These are phyloP conservation scores for Tamandua tetradactyla DNA, from an alignment of 2,797 vertebrate species.

Conservation along the genomic window DNA sequence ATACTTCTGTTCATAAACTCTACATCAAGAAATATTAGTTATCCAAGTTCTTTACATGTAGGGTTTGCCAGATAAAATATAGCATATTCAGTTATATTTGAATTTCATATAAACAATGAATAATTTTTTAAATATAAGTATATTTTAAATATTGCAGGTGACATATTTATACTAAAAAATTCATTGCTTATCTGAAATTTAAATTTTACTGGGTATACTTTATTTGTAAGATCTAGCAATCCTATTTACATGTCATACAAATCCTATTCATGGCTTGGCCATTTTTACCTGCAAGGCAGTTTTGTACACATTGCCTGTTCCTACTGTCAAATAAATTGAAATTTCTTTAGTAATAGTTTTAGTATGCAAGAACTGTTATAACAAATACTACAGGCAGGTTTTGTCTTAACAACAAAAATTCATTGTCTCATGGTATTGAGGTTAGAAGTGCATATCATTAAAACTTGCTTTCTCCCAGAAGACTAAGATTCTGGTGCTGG, in stretches of 20 bases:
- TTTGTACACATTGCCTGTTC: neutral
- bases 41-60: conserved; percentile 33
- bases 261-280: neutral
- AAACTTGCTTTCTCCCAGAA: too few species aligned
- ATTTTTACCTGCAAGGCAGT: neutral
- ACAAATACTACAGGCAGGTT: too few species aligned
- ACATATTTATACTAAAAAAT: conserved; percentile 3
- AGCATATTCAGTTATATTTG: neutral
- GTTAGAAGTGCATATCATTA: too few species aligned
- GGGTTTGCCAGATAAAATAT: neutral
- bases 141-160: neutral
- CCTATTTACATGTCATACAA: neutral
- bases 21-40: neutral
- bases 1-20: neutral
- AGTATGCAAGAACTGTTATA: too few species aligned
- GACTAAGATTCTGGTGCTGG: too few species aligned
- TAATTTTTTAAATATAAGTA: neutral
- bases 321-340: neutral
- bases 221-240: conserved; percentile 13
- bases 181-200: conserved; percentile 28
- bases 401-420: too few species aligned
- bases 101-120: neutral
- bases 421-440: too few species aligned
- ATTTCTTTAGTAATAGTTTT: neutral
- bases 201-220: neutral